Percentiles rank a stretch among this genome's conserved stretches.
Conservation (phyloP, 2,797 vertebrate species). For the Dicrostonyx torquatus region DNA sequence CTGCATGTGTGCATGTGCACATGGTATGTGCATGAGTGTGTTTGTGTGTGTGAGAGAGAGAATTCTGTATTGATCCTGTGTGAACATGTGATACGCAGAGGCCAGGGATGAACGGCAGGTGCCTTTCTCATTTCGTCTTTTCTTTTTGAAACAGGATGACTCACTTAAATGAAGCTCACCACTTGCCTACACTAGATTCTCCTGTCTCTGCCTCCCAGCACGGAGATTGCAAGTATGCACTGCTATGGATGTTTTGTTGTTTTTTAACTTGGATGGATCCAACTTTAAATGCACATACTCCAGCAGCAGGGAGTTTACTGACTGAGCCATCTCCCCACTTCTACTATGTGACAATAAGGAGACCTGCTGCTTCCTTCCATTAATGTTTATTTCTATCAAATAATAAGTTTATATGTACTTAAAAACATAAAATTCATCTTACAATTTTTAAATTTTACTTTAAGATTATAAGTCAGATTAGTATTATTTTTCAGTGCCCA, state of each 20-base stretch:
- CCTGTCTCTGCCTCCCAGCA: not conserved
- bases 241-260: not conserved
- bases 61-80: not conserved
- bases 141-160: not conserved
- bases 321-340: not conserved
- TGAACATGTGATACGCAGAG: not conserved
- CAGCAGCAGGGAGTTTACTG: too few species aligned
- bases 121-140: not conserved
- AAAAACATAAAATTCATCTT: not conserved
- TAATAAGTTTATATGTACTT: not conserved
- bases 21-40: not conserved
- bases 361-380: not conserved
- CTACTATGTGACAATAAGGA: not conserved
- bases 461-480: not conserved
- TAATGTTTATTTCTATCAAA: not conserved
- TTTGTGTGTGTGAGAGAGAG: not conserved
- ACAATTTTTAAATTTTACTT: conserved; percentile 1
- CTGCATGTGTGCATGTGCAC: not conserved
- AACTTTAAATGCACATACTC: not conserved
- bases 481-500: not conserved
- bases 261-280: not conserved
- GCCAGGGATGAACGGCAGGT: not conserved
- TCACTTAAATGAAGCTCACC: not conserved
- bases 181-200: too few species aligned
- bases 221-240: not conserved